These are phyloP conservation scores for Leptinotarsa undecemlineata DNA, from an alignment of 1,140 invertebrate genomes.

Conservation along the genomic window DNA sequence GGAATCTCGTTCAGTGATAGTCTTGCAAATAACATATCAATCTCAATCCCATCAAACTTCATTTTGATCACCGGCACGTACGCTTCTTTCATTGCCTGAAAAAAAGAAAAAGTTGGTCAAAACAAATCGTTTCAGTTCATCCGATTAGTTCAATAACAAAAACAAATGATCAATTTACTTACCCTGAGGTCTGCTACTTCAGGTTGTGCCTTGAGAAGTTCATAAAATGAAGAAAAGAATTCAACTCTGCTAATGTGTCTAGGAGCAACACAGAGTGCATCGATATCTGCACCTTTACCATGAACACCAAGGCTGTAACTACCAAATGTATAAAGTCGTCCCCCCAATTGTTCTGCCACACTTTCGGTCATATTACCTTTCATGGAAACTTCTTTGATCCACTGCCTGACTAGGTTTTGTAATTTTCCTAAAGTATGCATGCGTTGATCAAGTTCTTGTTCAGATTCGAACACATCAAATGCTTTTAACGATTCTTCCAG, in stretches of 20 bases:
- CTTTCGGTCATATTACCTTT: slow-evolving; percentile 86
- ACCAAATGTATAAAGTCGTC: slow-evolving; percentile 99
- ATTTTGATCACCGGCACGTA: slow-evolving; percentile 99
- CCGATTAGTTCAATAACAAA: background rate
- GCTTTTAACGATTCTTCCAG: slow-evolving; percentile 80
- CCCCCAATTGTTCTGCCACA: slow-evolving; percentile 86
- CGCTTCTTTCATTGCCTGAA: slow-evolving; percentile 92
- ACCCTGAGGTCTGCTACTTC: slow-evolving; percentile 85
- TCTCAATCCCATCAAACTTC: slow-evolving; percentile 98
- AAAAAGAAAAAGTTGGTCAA: background rate
- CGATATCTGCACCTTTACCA: slow-evolving; percentile 97
- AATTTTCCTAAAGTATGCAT: slow-evolving; percentile 83
- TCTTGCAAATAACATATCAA: slow-evolving; percentile 96
- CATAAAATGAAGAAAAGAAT: slow-evolving; percentile 94
- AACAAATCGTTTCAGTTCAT: background rate
- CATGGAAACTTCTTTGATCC: slow-evolving; percentile 88
- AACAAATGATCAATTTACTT: slow-evolving; percentile 46
- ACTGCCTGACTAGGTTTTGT: slow-evolving; percentile 86
- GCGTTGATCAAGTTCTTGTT: slow-evolving; percentile 87
- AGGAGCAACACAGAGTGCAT: slow-evolving; percentile 96
- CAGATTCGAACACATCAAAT: slow-evolving; percentile 89
- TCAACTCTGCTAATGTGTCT: slow-evolving; percentile 91
- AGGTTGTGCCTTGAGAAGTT: slow-evolving; percentile 82
- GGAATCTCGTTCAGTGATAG: slow-evolving; percentile 91
- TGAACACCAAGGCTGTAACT: slow-evolving; percentile 93